Conservation (phyloP, 2,113 vertebrate genomes). For the Columba livia region DNA sequence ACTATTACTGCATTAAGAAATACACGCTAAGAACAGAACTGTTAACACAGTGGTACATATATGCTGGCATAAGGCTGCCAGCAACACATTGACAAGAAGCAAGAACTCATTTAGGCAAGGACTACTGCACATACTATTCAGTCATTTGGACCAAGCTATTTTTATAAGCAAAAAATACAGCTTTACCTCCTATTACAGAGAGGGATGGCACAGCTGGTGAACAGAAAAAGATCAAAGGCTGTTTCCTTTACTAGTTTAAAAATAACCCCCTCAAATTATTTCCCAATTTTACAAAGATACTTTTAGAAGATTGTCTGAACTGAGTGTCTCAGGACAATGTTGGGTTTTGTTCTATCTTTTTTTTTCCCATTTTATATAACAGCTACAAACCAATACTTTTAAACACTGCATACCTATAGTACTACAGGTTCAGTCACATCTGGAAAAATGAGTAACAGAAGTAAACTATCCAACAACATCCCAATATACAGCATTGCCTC, state of each 20-base stretch:
- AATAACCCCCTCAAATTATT: not conserved
- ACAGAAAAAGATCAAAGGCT: not conserved
- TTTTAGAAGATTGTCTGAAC: not conserved
- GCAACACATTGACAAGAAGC: not conserved
- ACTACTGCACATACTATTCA: not conserved
- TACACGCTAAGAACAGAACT: slow-evolving; percentile 10
- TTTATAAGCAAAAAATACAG: not conserved
- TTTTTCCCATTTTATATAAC: not conserved
- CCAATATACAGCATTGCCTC: not conserved
- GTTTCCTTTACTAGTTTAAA: not conserved
- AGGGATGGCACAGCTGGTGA: not conserved
- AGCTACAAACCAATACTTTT: not conserved
- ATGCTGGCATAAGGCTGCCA: not conserved
- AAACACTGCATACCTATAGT: not conserved
- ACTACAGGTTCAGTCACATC: not conserved
- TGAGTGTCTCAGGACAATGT: not conserved
- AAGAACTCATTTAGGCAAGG: not conserved
- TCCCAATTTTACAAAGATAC: not conserved
- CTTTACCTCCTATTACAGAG: not conserved
- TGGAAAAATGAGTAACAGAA: not conserved
- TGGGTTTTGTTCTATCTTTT: too few relatives aligned
- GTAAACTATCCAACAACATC: not conserved
- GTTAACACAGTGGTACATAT: not conserved
- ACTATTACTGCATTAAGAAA: slow-evolving; percentile 32
- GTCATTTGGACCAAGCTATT: slow-evolving; percentile 11